Conservation (phyloP, 2,888 invertebrate species). For the Gymnocheta viridis region DNA sequence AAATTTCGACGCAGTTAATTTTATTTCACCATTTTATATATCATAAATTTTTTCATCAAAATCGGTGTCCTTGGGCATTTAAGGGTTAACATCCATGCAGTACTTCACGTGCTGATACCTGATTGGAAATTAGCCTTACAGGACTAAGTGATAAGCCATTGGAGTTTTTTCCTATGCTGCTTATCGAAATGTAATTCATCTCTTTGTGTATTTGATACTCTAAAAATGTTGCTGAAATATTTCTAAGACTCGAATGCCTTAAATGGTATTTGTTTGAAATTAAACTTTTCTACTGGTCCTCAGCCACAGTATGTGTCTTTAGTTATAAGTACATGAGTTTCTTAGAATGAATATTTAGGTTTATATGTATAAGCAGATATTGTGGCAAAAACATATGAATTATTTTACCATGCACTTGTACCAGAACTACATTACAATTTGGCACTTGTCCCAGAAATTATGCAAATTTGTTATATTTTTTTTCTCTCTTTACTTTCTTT, state of each 20-base stretch:
- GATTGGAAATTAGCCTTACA: background rate
- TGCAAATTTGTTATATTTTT: slow-evolving; percentile 65
- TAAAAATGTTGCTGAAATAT: background rate
- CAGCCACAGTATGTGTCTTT: background rate
- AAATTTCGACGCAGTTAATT: too few species aligned
- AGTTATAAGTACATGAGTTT: background rate
- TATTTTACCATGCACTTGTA: slow-evolving; percentile 69
- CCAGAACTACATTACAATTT: slow-evolving; percentile 69
- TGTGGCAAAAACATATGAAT: slow-evolving; percentile 66
- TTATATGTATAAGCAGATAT: slow-evolving; percentile 16
- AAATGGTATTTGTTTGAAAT: background rate
- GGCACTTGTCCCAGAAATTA: slow-evolving; percentile 72
- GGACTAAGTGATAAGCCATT: background rate
- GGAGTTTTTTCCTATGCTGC: background rate
- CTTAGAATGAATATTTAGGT: background rate
- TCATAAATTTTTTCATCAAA: too few species aligned
- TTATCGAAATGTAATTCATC: background rate
- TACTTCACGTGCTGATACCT: background rate
- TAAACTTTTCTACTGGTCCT: background rate
- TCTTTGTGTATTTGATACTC: background rate
- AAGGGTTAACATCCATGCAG: slow-evolving; percentile 42
- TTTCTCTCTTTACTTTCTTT: slow-evolving; percentile 5
- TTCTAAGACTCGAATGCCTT: background rate
- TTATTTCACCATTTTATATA: too few species aligned
- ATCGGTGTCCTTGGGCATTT: too few species aligned